Evolutionary conservation across 2,888 invertebrate genomes (phyloP).

Genomic region (Itoplectis maculator): DNA sequence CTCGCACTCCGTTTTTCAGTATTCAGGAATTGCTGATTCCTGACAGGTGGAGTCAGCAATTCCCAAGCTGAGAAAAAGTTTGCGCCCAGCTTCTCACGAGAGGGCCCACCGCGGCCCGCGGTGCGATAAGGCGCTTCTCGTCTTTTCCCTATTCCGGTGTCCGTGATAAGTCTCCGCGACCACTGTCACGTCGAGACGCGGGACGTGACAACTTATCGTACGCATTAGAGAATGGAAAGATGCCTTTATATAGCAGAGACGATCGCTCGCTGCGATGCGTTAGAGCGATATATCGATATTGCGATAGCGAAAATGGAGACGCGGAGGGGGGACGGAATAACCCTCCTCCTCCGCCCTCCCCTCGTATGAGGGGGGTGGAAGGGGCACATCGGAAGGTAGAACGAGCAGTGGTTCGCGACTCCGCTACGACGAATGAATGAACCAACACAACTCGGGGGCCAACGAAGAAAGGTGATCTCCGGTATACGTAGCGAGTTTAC

Average conservation of each 20-base stretch:
- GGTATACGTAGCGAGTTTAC: conserved; percentile 8
- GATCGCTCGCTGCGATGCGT: conserved; percentile 41
- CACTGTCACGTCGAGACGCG: no score
- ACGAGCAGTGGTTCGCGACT: conserved; percentile 21
- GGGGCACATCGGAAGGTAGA: conserved; percentile 15
- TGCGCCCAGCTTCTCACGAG: no score
- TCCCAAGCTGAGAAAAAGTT: no score
- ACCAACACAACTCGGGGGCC: conserved; percentile 63
- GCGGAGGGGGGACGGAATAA: no score
- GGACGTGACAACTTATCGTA: no score
- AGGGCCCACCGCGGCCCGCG: no score
- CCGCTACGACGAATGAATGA: conserved; percentile 60
- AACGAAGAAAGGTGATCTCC: conserved; percentile 62
- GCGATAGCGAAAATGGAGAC: conserved; percentile 43
- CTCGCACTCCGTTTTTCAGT: no score
- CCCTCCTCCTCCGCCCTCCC: background rate
- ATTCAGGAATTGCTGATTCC: no score
- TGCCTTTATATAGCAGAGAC: conserved; percentile 10
- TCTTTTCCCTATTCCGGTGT: no score
- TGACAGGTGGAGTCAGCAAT: no score
- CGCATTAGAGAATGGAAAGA: conserved; percentile 27
- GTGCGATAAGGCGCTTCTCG: no score
- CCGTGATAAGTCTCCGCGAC: no score
- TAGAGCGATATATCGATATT: conserved; percentile 61
- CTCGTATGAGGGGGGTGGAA: background rate